Base-by-base conservation (phyloP, 2,113 vertebrate genomes). In the Corythoichthys haematopterus region DNA sequence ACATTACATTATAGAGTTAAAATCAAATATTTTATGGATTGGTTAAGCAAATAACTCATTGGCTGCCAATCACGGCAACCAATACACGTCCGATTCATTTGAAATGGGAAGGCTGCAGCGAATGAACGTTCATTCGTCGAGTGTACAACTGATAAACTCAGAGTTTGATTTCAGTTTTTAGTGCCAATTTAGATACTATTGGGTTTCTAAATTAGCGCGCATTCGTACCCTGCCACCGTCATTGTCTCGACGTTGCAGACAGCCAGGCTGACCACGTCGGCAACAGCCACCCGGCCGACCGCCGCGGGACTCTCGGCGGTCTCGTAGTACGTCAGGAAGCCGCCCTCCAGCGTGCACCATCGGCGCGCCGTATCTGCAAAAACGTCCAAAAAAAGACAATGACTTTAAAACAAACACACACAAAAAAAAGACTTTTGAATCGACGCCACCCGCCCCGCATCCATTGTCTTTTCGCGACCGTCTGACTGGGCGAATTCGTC, bases 341-440 rank as follows among this genome's bases (percentile, higher is more conserved):
- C 93, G 3, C 94, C 94, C 90, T 98, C 96, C 72, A 98, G 80
- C 10, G 95, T 94, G 67, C 97, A 99, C 96, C 96, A 99, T 35
- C 93, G 94, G 48, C 84, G 94, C 38, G 83, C 89, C 88, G 93
- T 92, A 33, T 98, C 96, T 98, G 85, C 8, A 16, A n/a, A 50
- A 48, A 33, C 1, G 2, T 14, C 11, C 40, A 43, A 43, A 43
- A 43, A 8, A 43, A 3, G 9, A 43, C 40, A 43, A 43, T 43
- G 40, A 43, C 28, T 43, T 59, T 16, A 2, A 51, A 16, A 28
- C 20, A 6, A 7, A 28, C n/a, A 16, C 7, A 16, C 51, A 9
- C 3, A 40, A 38, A 60, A 4, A 38, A 59, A 8, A 15, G 7
- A 43, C 14, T 40, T 37, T 59, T 59, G 16, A 45, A 45, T 12